Evolutionary conservation across 2,113 vertebrate genomes (phyloP).

Genomic region (Lanius collurio): DNA sequence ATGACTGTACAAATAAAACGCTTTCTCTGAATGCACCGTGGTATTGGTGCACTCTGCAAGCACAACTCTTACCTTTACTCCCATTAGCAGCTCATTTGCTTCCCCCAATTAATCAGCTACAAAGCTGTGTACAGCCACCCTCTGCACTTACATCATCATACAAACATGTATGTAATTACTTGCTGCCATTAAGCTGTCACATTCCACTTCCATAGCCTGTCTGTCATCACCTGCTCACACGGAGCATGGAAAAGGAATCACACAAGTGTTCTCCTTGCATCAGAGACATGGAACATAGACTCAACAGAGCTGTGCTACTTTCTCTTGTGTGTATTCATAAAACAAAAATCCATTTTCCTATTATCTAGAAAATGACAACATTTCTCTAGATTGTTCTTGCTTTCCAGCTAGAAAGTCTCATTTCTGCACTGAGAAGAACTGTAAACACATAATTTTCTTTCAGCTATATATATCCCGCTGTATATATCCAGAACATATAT

Average conservation of each 20-base stretch:
- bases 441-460: background rate
- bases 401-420: background rate
- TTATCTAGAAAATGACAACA: background rate
- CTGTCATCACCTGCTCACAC: background rate
- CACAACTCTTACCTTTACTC: background rate
- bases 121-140: background rate
- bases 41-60: background rate
- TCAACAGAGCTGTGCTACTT: background rate
- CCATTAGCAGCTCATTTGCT: background rate
- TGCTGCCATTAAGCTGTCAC: background rate
- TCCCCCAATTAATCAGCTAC: background rate
- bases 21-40: background rate
- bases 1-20: background rate
- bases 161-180: background rate
- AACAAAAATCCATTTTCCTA: background rate
- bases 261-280: background rate
- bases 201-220: background rate
- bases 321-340: background rate
- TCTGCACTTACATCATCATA: background rate
- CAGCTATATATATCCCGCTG: background rate
- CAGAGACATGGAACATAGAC: background rate
- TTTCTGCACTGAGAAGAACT: background rate
- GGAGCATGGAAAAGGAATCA: background rate
- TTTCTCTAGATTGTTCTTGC: background rate
- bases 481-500: background rate